phyloP scores from a whole-genome alignment of 2,113 vertebrate genomes.

The Seriola rivoliana region DNA sequence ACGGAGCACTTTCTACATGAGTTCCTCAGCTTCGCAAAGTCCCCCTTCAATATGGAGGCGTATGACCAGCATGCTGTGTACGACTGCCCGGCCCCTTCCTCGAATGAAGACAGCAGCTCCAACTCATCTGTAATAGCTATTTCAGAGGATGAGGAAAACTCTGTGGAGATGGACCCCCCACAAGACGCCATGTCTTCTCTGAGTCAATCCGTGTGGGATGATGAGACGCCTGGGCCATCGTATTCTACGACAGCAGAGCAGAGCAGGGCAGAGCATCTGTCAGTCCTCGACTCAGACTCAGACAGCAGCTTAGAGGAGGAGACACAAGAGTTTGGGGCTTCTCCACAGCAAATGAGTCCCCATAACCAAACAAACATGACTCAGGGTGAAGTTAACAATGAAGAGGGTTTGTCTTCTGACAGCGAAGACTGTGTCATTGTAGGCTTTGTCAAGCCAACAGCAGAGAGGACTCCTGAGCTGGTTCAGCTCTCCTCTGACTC shows the following conservation, averaged over 20 bases:
- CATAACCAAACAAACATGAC: constrained; percentile 55
- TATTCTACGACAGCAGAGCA: constrained; percentile 87
- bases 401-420: constrained; percentile 76
- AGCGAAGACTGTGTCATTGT: constrained; percentile 94
- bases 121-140: constrained; percentile 93
- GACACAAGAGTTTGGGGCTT: constrained; percentile 23
- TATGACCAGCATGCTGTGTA: constrained; percentile 95
- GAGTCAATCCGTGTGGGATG: constrained; percentile 91
- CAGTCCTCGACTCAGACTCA: constrained; percentile 85
- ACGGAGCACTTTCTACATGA: constrained; percentile 97
- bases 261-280: constrained; percentile 67
- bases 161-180: constrained; percentile 59
- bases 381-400: constrained; percentile 39
- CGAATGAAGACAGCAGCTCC: constrained; percentile 90
- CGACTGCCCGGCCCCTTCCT: constrained; percentile 89
- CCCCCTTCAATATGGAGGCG: constrained; percentile 95
- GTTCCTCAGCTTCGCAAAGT: constrained; percentile 93
- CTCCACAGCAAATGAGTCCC: constrained; percentile 49
- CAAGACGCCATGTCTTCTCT: constrained; percentile 76
- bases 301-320: constrained; percentile 89
- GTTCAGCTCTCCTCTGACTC: constrained; percentile 94
- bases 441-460: constrained; percentile 90
- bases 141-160: constrained; percentile 88
- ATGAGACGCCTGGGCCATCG: constrained; percentile 94
- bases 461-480: constrained; percentile 94